Evolutionary conservation across 2,797 vertebrate species (phyloP).

Genomic region (Gila robusta): DNA sequence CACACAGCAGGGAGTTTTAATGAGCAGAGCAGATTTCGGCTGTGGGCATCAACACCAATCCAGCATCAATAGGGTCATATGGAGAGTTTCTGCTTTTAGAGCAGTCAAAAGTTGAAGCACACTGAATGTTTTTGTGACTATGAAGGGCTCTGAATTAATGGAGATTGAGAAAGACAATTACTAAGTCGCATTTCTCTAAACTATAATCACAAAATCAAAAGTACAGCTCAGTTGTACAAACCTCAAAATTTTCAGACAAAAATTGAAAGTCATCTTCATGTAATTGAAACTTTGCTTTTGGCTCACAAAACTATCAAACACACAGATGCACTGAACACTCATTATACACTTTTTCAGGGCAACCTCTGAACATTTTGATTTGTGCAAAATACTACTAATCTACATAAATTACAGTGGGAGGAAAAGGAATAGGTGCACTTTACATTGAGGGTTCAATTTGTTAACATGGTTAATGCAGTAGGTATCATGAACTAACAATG

Average conservation of each 20-base stretch:
- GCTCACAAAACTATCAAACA: background rate
- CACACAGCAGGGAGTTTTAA: constrained; percentile 55
- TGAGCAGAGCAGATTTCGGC: constrained; percentile 44
- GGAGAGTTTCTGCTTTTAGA: constrained; percentile 32
- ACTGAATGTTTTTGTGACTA: constrained; percentile 16
- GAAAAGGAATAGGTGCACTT: background rate
- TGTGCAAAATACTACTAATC: background rate
- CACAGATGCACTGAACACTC: background rate
- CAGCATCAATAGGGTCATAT: constrained; percentile 48
- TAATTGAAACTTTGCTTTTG: background rate
- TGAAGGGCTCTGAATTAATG: constrained; percentile 7
- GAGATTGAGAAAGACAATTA: background rate
- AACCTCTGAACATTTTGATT: background rate
- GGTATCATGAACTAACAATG: background rate
- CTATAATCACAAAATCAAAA: background rate
- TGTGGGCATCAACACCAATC: constrained; percentile 27
- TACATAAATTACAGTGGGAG: background rate
- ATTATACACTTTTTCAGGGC: background rate
- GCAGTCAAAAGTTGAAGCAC: constrained; percentile 6
- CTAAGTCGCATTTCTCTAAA: background rate
- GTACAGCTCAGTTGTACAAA: background rate
- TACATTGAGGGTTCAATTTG: background rate
- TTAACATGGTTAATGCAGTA: background rate
- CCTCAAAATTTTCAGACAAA: background rate
- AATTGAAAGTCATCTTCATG: background rate